Evolutionary conservation across 2,113 vertebrate species (phyloP).

Genomic region (Malurus melanocephalus): DNA sequence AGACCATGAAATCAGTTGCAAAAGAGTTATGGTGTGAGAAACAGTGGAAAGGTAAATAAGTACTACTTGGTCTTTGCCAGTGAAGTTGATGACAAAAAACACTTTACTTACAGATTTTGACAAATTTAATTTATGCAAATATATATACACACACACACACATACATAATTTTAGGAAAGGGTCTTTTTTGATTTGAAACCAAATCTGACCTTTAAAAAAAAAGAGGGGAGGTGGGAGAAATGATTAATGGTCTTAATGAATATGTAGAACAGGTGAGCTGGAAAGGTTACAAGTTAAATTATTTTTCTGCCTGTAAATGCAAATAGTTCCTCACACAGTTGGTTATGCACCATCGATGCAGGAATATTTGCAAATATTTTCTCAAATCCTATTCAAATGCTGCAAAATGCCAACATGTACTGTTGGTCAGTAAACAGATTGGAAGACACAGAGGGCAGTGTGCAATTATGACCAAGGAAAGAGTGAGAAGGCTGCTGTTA

Average conservation of each 20-base stretch:
- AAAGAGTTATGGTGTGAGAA: not conserved
- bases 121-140: not conserved
- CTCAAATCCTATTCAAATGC: slow-evolving; percentile 17
- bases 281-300: slow-evolving; percentile 41
- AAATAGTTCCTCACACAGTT: slow-evolving; percentile 7
- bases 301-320: slow-evolving; percentile 41
- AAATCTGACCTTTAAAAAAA: slow-evolving; percentile 25
- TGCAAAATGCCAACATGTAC: slow-evolving; percentile 2
- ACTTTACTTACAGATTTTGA: not conserved
- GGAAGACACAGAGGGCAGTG: slow-evolving; percentile 36
- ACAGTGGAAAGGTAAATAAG: not conserved
- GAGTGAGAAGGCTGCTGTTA: not conserved
- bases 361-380: slow-evolving; percentile 59
- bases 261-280: slow-evolving; percentile 28
- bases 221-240: not conserved
- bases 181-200: slow-evolving; percentile 1
- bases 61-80: not conserved
- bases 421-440: slow-evolving; percentile 3
- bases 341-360: not conserved
- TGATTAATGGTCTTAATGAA: slow-evolving; percentile 53
- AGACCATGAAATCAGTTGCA: not conserved
- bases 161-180: not conserved
- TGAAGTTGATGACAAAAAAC: not conserved
- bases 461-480: not conserved
- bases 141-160: not conserved